Percentiles rank a stretch among this genome's conserved stretches.
Conservation (phyloP, 2,113 vertebrate genomes). For the Actinemys pallida region DNA sequence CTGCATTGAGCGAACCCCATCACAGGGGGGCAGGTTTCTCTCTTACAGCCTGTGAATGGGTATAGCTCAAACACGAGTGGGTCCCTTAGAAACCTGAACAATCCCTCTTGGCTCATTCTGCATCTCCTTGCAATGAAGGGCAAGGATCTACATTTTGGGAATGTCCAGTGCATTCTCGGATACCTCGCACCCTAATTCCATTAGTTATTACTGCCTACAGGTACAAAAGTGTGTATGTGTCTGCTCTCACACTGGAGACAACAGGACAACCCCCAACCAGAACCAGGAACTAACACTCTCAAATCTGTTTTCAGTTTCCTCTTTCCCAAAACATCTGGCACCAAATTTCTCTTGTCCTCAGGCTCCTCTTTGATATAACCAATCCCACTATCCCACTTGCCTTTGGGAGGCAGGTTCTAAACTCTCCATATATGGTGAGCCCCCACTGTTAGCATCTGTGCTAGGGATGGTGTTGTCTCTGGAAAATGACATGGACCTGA, state of each 20-base stretch:
- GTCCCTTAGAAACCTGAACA: no score
- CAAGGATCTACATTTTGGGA: not conserved
- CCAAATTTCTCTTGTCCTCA: accelerated
- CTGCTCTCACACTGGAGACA: no score
- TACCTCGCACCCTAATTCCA: not conserved
- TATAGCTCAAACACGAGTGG: no score
- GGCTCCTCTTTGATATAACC: not conserved
- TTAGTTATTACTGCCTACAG: not conserved
- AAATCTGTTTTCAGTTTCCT: not conserved
- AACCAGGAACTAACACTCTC: not conserved
- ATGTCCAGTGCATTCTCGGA: not conserved
- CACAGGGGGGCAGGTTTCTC: not conserved
- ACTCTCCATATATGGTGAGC: not conserved
- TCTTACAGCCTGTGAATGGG: not conserved
- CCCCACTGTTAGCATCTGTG: not conserved
- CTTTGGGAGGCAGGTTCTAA: not conserved
- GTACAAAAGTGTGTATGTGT: not conserved
- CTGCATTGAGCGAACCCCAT: no score
- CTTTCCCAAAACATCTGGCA: not conserved
- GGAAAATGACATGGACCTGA: not conserved
- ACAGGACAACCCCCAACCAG: not conserved
- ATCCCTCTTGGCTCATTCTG: not conserved
- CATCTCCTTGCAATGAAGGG: not conserved
- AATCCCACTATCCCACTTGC: not conserved
- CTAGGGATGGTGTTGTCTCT: not conserved